Evolutionary conservation across 1,140 invertebrate species (phyloP).

Genomic region (Ips nitidus): DNA sequence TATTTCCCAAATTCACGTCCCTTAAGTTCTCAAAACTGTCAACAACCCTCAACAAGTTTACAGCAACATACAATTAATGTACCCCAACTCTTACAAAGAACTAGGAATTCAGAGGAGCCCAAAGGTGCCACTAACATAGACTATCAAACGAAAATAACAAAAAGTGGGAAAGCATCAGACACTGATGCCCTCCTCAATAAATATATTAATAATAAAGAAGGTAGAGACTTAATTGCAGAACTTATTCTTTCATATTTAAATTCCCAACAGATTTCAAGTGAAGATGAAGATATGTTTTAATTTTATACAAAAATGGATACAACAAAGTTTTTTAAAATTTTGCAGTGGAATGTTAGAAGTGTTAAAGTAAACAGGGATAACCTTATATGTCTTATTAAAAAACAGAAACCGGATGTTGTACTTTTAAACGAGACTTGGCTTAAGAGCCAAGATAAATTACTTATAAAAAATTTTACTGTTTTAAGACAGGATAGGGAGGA

Average conservation of each 20-base stretch:
- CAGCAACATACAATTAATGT: not conserved
- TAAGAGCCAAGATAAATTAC: not conserved
- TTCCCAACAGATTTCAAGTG: not conserved
- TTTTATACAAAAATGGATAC: slow-evolving; percentile 4
- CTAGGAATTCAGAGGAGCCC: not conserved
- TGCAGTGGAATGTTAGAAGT: slow-evolving; percentile 1
- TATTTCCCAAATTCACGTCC: slow-evolving; percentile 16
- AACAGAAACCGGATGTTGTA: not conserved
- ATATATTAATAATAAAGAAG: not conserved
- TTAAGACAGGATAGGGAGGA: not conserved
- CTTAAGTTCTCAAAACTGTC: not conserved
- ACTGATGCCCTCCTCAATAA: not conserved
- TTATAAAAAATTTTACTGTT: not conserved
- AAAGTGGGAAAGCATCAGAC: too few species aligned
- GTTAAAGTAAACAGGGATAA: not conserved
- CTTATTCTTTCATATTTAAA: not conserved
- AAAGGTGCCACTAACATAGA: not conserved
- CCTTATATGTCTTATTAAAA: not conserved
- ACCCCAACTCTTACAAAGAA: not conserved
- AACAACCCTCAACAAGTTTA: not conserved
- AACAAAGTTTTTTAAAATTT: not conserved
- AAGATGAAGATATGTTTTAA: not conserved
- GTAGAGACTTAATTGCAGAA: not conserved
- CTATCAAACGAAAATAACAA: not conserved
- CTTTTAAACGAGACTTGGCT: not conserved